Evolutionary conservation across 2,797 vertebrate species (phyloP).

Genomic region (Triplophysa yarkandensis): DNA sequence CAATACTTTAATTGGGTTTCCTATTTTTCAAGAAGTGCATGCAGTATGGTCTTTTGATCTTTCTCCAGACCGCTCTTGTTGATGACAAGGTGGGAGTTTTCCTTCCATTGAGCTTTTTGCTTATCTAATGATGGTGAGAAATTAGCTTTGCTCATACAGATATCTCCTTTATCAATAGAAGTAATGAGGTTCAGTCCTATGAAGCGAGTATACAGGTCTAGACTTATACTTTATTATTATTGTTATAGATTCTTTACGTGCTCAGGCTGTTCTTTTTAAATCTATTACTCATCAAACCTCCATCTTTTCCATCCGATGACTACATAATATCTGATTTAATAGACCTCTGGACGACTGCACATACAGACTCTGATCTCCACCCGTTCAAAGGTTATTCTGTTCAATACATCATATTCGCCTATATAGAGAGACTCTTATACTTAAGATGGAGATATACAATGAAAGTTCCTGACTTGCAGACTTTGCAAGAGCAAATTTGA

Average conservation of each 20-base stretch:
- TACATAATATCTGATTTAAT: slow-evolving; percentile 1
- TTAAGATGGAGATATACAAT: too few species aligned
- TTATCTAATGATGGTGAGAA: slow-evolving; percentile 57
- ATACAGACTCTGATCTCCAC: too few species aligned
- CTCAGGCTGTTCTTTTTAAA: slow-evolving; percentile 54
- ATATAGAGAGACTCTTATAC: too few species aligned
- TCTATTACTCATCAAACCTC: slow-evolving; percentile 59
- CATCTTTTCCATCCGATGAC: slow-evolving; percentile 10
- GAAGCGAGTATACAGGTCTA: background rate
- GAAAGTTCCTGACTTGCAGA: too few species aligned
- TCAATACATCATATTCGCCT: too few species aligned
- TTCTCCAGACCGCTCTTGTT: slow-evolving; percentile 49
- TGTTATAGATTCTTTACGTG: slow-evolving; percentile 55
- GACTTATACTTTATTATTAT: background rate
- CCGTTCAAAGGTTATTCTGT: too few species aligned
- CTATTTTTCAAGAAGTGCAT: slow-evolving; percentile 39
- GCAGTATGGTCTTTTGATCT: slow-evolving; percentile 62
- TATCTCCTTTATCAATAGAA: background rate
- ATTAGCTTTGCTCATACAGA: slow-evolving; percentile 51
- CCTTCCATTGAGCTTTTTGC: slow-evolving; percentile 64
- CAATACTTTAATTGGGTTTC: slow-evolving; percentile 59
- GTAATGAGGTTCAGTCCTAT: background rate
- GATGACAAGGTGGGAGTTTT: slow-evolving; percentile 58
- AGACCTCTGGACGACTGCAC: too few species aligned
- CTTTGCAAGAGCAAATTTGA: too few species aligned